Evolutionary conservation across 92 coral and sea anemone genomes (phyloP), one percentile per base, ranked within the genome.

Genomic region (Epizoanthus ramosus): DNA sequence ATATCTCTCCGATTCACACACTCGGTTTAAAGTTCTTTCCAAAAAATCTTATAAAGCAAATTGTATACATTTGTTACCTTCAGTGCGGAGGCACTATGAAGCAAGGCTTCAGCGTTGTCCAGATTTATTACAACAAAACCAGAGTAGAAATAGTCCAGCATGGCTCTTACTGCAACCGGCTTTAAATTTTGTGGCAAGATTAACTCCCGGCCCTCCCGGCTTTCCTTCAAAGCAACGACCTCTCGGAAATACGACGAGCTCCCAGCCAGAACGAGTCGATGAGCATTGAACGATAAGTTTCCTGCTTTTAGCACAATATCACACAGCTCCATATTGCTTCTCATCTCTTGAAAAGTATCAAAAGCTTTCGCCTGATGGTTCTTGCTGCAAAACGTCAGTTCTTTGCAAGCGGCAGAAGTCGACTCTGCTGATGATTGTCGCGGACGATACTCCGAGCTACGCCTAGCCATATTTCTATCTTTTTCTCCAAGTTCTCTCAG

Each of bases 81-180:
- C 53, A 95, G 56, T 12, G 89, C 73, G 28, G 80, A 72, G 10
- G 98, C 98, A 63, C 80, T 67, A 0, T 82, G 66, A 37, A 95
- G 87, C 19, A 94, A 28, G 15, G 94, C 94, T 61, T 87, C 94
- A 7, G 87, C 85, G 52, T 80, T 88, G 18, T 79, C 88, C 24
- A 79, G 57, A 39, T 64, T 88, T 31, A 94, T 74, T 6, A 64
- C 69, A 54, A 95, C 81, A 21, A 83, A 74, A 21, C 98, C 98
- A 14, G 96, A 76, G 47, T 95, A 95, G 70, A 94, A 90, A 80
- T 89, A 95, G 56, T 93, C 97, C 75, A 95, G 12, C 85, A 94
- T 82, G 8, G 84, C 65, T 6, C 88, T 82, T 54, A 95, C 89
- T 0, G 95, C 86, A 24, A 90, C 92, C 17, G 92, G 80, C 53